phyloP scores from a whole-genome alignment of 2,797 vertebrate species.

The Prionace glauca region DNA sequence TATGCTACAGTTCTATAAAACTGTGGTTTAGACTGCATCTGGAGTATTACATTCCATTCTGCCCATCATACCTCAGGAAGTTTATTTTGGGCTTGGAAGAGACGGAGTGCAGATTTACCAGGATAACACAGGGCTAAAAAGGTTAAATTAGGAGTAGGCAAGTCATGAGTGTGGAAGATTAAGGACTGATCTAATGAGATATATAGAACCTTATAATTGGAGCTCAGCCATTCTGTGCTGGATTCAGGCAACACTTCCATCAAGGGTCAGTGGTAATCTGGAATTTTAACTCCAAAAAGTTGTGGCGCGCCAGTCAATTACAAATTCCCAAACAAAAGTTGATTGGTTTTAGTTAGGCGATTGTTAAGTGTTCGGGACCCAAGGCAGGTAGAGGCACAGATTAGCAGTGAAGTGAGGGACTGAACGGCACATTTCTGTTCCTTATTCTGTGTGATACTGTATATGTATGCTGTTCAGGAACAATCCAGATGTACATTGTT shows the following conservation, averaged over 20 bases:
- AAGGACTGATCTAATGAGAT: not conserved
- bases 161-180: not conserved
- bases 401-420: not conserved
- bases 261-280: too few relatives aligned
- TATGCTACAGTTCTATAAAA: not conserved
- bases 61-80: not conserved
- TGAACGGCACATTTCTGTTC: not conserved
- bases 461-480: not conserved
- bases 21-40: not conserved
- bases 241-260: not conserved
- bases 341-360: not conserved
- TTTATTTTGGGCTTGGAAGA: not conserved
- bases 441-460: not conserved
- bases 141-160: not conserved
- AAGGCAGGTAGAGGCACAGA: not conserved
- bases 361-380: not conserved
- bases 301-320: not conserved
- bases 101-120: not conserved
- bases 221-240: too few relatives aligned
- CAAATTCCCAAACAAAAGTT: not conserved
- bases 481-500: not conserved
- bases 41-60: not conserved
- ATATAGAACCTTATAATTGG: not conserved
- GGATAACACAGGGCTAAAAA: not conserved
- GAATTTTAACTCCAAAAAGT: not conserved